A percentile compares a stretch with the other conserved stretches of the same genome.
phyloP scores from a whole-genome alignment of 2,113 vertebrate genomes.

The Phycodurus eques region DNA sequence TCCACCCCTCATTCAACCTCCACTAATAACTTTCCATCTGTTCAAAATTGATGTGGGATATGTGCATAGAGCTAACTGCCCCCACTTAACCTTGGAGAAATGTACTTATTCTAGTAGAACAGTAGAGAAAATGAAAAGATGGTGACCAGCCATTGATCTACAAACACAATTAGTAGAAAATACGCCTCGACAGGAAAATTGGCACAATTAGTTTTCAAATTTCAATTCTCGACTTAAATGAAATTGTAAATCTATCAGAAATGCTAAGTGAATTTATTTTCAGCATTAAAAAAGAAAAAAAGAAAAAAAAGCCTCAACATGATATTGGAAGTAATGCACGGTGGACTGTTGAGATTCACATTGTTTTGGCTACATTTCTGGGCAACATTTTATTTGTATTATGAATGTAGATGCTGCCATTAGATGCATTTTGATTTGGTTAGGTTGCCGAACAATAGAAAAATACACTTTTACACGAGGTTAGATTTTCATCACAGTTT shows the following conservation, averaged over 20 bases:
- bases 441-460: too few species aligned
- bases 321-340: too few species aligned
- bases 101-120: constrained; percentile 26
- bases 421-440: too few species aligned
- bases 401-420: too few species aligned
- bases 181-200: neutral
- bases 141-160: accelerated
- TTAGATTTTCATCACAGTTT: too few species aligned
- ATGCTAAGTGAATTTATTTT: neutral
- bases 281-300: neutral
- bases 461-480: too few species aligned
- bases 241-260: constrained; percentile 7
- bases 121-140: constrained; percentile 22
- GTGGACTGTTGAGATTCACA: too few species aligned
- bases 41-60: constrained; percentile 52
- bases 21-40: constrained; percentile 62
- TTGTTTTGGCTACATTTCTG: too few species aligned
- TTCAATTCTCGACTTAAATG: constrained; percentile 1
- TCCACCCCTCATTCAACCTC: constrained; percentile 37
- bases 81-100: constrained; percentile 58
- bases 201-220: constrained; percentile 21
- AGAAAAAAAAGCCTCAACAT: too few species aligned
- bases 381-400: too few species aligned
- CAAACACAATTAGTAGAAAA: constrained; percentile 2
- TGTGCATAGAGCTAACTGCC: constrained; percentile 48